Percentiles rank a stretch among this genome's conserved stretches.
Evolutionary conservation across 1,140 invertebrate species (phyloP).

Genomic region (Aphidius gifuensis): DNA sequence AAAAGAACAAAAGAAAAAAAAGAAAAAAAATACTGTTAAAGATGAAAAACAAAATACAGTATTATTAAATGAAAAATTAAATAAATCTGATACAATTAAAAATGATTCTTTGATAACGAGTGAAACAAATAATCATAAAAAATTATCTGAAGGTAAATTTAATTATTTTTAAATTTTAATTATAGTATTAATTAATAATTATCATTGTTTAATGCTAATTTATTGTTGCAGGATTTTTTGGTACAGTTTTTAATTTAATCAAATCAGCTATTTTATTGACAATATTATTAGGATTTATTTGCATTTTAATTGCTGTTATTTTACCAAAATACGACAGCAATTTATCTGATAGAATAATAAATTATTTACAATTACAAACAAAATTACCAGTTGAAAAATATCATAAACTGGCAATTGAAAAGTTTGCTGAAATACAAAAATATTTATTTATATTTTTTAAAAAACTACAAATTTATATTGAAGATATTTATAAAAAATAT

Average conservation of each 20-base stretch:
- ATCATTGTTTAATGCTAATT: neutral
- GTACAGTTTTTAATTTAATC: slow-evolving; percentile 26
- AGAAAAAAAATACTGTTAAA: slow-evolving; percentile 36
- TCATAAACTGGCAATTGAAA: slow-evolving; percentile 30
- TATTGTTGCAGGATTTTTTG: slow-evolving; percentile 18
- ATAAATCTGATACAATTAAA: neutral
- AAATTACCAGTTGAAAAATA: slow-evolving; percentile 38
- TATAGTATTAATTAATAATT: slow-evolving; percentile 5
- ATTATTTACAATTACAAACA: slow-evolving; percentile 34
- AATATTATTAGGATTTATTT: slow-evolving; percentile 28
- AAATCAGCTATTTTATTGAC: slow-evolving; percentile 26
- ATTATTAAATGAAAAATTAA: slow-evolving; percentile 19
- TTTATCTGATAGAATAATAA: slow-evolving; percentile 30
- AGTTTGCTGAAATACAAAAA: slow-evolving; percentile 23
- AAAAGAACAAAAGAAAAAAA: slow-evolving; percentile 35
- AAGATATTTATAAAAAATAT: slow-evolving; percentile 31
- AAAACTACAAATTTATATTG: slow-evolving; percentile 22
- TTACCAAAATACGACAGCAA: slow-evolving; percentile 34
- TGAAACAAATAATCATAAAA: neutral
- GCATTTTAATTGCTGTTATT: slow-evolving; percentile 24
- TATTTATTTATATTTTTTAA: slow-evolving; percentile 25
- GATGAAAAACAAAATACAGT: slow-evolving; percentile 22
- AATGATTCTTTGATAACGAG: neutral
- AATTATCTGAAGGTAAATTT: neutral
- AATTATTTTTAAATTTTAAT: neutral